Base-by-base conservation (phyloP, 2,888 invertebrate species). In the Ormyrus pomaceus region DNA sequence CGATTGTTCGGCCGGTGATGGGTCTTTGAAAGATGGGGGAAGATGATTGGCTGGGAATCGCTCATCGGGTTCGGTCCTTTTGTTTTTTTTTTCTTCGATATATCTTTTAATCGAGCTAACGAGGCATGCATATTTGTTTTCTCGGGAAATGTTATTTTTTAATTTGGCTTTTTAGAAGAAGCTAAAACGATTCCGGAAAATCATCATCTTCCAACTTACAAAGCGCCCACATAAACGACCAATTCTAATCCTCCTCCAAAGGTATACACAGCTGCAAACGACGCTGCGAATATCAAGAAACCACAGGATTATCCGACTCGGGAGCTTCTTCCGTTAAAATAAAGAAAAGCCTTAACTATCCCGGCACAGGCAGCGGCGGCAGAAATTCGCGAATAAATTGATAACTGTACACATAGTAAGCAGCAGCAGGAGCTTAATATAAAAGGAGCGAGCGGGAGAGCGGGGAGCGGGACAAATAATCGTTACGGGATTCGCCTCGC, bases 351-450 rank as follows among this genome's bases (percentile, higher is more conserved):
- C 50, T 46, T 48, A 58, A 50, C 10, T 65, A 65, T 58, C 58
- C 56, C 74, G 58, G 9, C 65, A 50, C 51, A 55, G 69, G 69
- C 59, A 61, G 61, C 68, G 51, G 69, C 76, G 34, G 34, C 34
- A 34, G 34, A 62, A 58, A 65, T 62, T 71, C 56, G 71, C 64
- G 65, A 77, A 71, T 71, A 77, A 71, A 70, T 65, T 77, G 13
- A 71, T 78, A 78, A 78, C 77, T 78, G 77, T 78, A 71, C 51
- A 55, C 4, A 66, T 53, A 53, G 19, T 34, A 34, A 75, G 7
- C 2, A 2, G 51, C 11, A 48, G 50, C 46, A 10, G 62, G 0
- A 34, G 51, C 55, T 34, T n/a, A 50, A 66, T 46, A 34, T 10
- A 64, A 19, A 48, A 13, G 46, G 65, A 65, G 55, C 34, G 46